Conservation (phyloP, 2,113 vertebrate genomes). For the Brachypodius melanocephalos region DNA sequence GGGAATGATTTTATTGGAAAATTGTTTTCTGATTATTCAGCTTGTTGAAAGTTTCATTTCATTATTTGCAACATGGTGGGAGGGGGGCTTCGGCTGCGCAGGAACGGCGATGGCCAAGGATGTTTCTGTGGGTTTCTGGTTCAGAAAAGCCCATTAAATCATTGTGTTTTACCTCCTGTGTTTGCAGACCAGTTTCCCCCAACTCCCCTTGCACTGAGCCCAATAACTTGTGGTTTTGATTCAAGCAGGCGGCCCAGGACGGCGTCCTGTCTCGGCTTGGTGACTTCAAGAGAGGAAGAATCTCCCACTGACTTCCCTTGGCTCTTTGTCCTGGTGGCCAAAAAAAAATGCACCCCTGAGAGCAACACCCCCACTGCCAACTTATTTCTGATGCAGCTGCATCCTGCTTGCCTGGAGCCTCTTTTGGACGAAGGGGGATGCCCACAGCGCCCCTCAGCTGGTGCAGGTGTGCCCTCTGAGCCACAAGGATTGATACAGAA, state of each 20-base stretch:
- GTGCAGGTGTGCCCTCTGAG: not conserved
- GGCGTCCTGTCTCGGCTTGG: not conserved
- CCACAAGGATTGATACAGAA: fast-evolving
- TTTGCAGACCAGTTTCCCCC: not conserved
- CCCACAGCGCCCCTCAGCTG: fast-evolving
- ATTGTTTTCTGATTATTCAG: conserved; percentile 65
- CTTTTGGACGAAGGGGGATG: not conserved
- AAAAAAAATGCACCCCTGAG: not conserved
- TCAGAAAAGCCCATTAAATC: not conserved
- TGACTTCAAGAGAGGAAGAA: not conserved
- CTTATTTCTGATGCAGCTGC: not conserved
- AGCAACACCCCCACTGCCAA: not conserved
- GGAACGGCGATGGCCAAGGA: not conserved
- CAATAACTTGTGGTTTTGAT: not conserved
- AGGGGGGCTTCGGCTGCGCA: not conserved
- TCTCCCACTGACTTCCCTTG: not conserved
- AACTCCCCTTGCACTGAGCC: not conserved
- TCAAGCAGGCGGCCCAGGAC: not conserved
- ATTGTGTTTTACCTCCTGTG: not conserved
- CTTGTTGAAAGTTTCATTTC: conserved; percentile 37
- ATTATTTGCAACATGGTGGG: not conserved
- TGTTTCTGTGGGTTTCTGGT: not conserved
- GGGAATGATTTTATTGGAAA: conserved; percentile 53
- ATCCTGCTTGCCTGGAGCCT: not conserved
- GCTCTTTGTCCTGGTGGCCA: not conserved